Evolutionary conservation across 1,140 invertebrate species (phyloP).

Genomic region (Frieseomelitta varia): DNA sequence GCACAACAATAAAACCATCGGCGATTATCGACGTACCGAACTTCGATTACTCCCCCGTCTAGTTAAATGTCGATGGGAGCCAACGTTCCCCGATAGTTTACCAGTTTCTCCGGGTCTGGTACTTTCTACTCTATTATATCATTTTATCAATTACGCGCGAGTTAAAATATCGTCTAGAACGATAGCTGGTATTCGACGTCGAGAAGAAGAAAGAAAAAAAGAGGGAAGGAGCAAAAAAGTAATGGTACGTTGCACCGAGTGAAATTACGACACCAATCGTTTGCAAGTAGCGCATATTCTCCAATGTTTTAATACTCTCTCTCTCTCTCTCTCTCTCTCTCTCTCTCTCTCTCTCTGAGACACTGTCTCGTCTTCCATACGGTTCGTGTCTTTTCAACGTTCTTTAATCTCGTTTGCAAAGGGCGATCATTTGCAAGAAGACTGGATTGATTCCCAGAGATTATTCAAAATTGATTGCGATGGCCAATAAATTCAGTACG

Average conservation of each 20-base stretch:
- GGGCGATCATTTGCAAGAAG: background rate
- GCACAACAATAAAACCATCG: slow-evolving; percentile 1
- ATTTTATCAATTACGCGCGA: background rate
- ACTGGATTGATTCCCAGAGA: background rate
- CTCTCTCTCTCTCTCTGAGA: too few relatives aligned
- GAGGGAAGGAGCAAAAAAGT: too few relatives aligned
- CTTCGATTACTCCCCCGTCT: slow-evolving; percentile 21
- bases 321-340: background rate
- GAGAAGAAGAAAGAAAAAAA: background rate
- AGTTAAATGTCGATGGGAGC: slow-evolving; percentile 24
- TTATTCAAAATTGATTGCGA: background rate
- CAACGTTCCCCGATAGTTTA: background rate
- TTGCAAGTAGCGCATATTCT: background rate
- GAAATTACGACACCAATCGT: too few relatives aligned
- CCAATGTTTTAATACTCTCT: background rate
- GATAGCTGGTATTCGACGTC: background rate
- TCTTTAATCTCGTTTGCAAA: background rate
- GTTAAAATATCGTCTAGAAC: background rate
- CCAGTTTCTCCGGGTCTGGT: background rate
- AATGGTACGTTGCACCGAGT: background rate
- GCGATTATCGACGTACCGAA: slow-evolving; percentile 16
- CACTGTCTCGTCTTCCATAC: too few relatives aligned
- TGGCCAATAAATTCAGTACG: background rate
- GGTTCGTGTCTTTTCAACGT: background rate
- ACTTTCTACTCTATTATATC: background rate